Base-by-base conservation (phyloP, 2,113 vertebrate species). In the Charina bottae region DNA sequence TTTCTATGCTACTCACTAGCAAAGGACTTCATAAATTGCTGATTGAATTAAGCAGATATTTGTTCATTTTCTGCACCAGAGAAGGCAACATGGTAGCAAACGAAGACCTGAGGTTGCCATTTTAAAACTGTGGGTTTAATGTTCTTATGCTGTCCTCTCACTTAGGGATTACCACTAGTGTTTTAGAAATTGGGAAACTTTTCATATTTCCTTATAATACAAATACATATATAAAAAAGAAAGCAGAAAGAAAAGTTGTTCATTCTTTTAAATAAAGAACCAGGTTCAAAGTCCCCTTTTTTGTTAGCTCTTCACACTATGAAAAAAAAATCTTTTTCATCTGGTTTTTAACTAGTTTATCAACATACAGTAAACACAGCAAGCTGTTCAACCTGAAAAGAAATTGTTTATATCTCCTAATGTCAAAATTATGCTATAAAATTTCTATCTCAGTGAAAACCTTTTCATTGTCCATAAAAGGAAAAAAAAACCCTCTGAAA, bases 1-100 rank as follows among this genome's bases (percentile, higher is more conserved):
- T 83, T 88, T 92, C 91, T 85, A 85, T 89, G 87, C n/a, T 42
- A 89, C 78, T 60, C 91, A 55, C 87, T 85, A 60, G 91, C 78
- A 92, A 92, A 92, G 56, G 58, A 88, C 86, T 89, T 60, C 91
- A 92, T 87, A 88, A 89, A 92, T 92, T 92, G 87, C 87, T 89
- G 91, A 92, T 87, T 88, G 87, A 92, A 92, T 92, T 92, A 92
- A 92, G 87, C 91, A 92, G 87, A 78, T 84, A 92, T 92, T 92
- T 92, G 87, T 92, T 92, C 46, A 13, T 89, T 89, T 89, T 72
- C 91, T 92, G 86, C n/a, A 84, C 58, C 72, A 89, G 87, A 89
- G 62, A 58, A 78, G 56, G 28, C 37, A 83, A 92, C 26, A 55
- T 84, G 78, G 91, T 62, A 62, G 49, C 91, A 54, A 78, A 92